A percentile compares a stretch with the other conserved stretches of the same genome.
phyloP scores from a whole-genome alignment of 2,888 invertebrate genomes.

The Linnaemya vulpina region DNA sequence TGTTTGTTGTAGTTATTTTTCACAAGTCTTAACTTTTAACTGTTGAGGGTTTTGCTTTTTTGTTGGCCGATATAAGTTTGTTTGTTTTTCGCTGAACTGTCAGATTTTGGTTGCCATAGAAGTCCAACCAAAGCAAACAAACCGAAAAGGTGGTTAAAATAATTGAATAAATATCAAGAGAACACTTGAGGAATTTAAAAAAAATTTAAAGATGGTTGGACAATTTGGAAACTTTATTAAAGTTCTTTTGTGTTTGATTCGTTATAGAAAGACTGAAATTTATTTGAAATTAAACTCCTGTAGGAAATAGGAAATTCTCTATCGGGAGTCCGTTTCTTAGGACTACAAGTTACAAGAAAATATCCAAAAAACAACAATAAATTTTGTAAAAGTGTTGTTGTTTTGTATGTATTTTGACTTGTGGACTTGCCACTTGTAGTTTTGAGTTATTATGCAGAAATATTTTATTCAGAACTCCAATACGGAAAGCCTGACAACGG shows the following conservation, averaged over 20 bases:
- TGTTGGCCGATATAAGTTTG: neutral
- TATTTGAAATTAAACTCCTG: no score
- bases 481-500: no score
- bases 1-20: conserved; percentile 2
- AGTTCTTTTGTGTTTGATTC: neutral
- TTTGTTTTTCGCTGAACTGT: conserved; percentile 32
- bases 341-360: no score
- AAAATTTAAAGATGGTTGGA: neutral
- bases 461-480: no score
- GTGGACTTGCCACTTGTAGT: no score
- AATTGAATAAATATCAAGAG: neutral
- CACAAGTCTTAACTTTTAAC: neutral
- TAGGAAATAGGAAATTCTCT: no score
- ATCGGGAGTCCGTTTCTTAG: no score
- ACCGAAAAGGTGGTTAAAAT: conserved; percentile 10
- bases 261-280: neutral
- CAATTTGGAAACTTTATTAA: no score
- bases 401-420: no score
- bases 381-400: no score
- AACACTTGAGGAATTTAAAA: neutral
- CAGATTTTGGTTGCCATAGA: conserved; percentile 51
- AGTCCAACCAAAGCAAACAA: conserved; percentile 26
- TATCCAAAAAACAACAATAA: no score
- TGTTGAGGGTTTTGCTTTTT: neutral
- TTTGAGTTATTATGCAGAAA: no score